Evolutionary conservation across 2,888 invertebrate genomes (phyloP).

Genomic region (Conistra vaccinii): DNA sequence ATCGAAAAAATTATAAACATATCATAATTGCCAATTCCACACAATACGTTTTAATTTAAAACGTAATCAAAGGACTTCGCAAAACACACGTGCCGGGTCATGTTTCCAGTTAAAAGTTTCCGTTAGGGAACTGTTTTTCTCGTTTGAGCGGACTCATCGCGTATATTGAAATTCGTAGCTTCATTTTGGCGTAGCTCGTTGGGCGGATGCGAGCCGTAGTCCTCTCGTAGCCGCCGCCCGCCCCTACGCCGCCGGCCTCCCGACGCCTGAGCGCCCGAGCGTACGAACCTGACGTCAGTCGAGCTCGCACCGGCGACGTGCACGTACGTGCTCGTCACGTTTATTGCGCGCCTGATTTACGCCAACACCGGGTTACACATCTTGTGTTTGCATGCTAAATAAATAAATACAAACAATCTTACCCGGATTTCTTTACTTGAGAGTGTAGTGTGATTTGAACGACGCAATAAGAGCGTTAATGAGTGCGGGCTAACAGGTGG

Average conservation of each 20-base stretch:
- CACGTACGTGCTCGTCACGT: constrained; percentile 68
- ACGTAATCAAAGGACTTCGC: constrained; percentile 35
- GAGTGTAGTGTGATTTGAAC: constrained; percentile 61
- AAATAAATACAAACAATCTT: constrained; percentile 65
- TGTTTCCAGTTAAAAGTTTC: constrained; percentile 68
- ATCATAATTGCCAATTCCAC: constrained; percentile 3
- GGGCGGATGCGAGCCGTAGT: constrained; percentile 85
- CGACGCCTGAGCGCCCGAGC: constrained; percentile 68
- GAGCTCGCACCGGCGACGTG: constrained; percentile 75
- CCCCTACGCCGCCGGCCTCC: constrained; percentile 71
- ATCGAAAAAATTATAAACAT: neutral
- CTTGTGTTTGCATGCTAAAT: constrained; percentile 62
- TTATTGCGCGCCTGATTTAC: constrained; percentile 64
- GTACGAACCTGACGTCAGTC: constrained; percentile 82
- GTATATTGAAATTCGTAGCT: constrained; percentile 81
- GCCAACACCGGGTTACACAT: constrained; percentile 72
- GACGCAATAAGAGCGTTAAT: constrained; percentile 62
- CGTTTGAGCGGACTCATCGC: constrained; percentile 72
- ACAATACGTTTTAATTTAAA: constrained; percentile 33
- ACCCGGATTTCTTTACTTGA: constrained; percentile 38
- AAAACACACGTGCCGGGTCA: constrained; percentile 40
- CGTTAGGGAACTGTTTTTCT: constrained; percentile 67
- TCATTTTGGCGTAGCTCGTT: constrained; percentile 83
- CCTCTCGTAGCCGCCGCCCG: constrained; percentile 79
- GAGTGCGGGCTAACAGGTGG: constrained; percentile 81